A percentile compares a stretch with the other conserved stretches of the same genome.
These are phyloP conservation scores for Acanthaster planci DNA, from an alignment of 35 echinoderm and acorn worm species.

Conservation along the genomic window DNA sequence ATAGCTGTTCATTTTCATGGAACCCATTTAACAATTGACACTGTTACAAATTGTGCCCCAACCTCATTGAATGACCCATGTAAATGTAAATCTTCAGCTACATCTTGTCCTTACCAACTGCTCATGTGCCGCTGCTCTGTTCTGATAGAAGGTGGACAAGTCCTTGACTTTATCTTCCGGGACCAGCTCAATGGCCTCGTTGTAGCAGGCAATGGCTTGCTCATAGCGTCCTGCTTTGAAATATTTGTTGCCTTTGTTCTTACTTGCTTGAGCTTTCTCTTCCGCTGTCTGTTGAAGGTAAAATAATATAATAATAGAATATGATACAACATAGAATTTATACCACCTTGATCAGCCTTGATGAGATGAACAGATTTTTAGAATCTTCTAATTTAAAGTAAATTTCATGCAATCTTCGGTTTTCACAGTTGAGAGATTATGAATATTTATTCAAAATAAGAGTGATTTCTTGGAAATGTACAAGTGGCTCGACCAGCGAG, in stretches of 20 bases:
- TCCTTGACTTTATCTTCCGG: slow-evolving; percentile 75
- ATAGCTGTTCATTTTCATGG: too few species aligned
- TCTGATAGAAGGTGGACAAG: slow-evolving; percentile 88
- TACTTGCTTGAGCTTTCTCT: slow-evolving; percentile 82
- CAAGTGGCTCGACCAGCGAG: too few species aligned
- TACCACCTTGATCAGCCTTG: too few species aligned
- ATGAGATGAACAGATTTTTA: background rate
- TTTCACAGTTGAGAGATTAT: too few species aligned
- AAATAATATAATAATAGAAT: background rate
- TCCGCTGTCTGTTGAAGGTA: slow-evolving; percentile 58
- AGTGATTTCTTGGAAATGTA: too few species aligned
- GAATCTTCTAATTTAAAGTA: too few species aligned
- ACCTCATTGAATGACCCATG: background rate
- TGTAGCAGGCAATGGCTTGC: slow-evolving; percentile 72
- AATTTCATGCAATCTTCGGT: too few species aligned
- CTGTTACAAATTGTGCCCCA: too few species aligned
- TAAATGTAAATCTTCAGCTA: background rate
- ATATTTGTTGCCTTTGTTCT: slow-evolving; percentile 95
- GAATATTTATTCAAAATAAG: too few species aligned
- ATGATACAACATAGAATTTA: background rate
- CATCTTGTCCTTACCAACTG: slow-evolving; percentile 62
- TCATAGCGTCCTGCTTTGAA: slow-evolving; percentile 85
- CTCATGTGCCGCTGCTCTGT: slow-evolving; percentile 86
- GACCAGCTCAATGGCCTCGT: slow-evolving; percentile 82
- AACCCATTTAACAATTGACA: too few species aligned